Conservation (phyloP, 2,888 invertebrate species). For the Vanessa cardui region DNA sequence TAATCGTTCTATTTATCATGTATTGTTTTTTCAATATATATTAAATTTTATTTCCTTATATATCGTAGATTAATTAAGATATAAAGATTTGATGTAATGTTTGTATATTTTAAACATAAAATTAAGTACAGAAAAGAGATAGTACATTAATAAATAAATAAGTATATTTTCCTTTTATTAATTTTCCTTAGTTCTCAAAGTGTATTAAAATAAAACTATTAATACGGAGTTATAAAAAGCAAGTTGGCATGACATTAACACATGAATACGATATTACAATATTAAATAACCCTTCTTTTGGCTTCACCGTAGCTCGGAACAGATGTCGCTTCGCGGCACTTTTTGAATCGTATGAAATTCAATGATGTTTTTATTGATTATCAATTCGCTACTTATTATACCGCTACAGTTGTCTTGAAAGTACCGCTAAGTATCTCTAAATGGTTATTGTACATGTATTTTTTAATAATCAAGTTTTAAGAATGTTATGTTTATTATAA, state of each 20-base stretch:
- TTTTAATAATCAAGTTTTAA: slow-evolving; percentile 9
- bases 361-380: slow-evolving; percentile 1
- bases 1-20: neutral
- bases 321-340: slow-evolving; percentile 8
- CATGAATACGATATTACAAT: slow-evolving; percentile 3
- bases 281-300: neutral
- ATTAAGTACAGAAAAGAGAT: too few species aligned
- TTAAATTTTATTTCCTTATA: neutral
- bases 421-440: slow-evolving; percentile 1
- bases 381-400: neutral
- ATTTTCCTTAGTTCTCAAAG: too few species aligned
- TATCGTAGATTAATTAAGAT: neutral
- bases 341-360: slow-evolving; percentile 9
- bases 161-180: too few species aligned
- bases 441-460: neutral
- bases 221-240: neutral
- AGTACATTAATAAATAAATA: too few species aligned
- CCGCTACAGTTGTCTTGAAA: neutral
- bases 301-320: neutral
- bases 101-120: too few species aligned
- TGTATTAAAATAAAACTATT: neutral
- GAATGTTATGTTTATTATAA: neutral
- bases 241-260: neutral
- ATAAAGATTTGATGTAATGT: too few species aligned
- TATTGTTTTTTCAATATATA: too few species aligned